Percentiles rank a stretch among this genome's conserved stretches.
Evolutionary conservation across 2,888 invertebrate genomes (phyloP).

Genomic region (Acleris laterana): DNA sequence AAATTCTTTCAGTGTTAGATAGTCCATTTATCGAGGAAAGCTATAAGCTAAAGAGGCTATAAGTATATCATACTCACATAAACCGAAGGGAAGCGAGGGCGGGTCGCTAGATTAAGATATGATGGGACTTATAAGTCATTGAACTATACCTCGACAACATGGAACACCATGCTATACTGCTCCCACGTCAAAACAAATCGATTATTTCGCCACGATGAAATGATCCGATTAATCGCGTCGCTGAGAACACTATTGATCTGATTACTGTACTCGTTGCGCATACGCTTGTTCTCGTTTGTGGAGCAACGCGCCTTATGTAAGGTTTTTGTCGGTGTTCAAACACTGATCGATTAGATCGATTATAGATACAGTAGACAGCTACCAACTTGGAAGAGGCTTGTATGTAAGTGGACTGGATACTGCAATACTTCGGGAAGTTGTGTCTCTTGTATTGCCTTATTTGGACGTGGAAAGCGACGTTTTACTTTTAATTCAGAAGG

Average conservation of each 20-base stretch:
- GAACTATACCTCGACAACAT: not conserved
- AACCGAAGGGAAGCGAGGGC: no score
- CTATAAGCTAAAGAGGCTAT: no score
- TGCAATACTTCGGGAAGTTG: no score
- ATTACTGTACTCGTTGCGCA: slow-evolving; percentile 26
- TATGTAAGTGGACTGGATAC: no score
- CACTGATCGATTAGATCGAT: slow-evolving; percentile 26
- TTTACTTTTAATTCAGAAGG: no score
- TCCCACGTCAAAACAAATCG: slow-evolving; percentile 35
- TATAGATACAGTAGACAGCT: not conserved
- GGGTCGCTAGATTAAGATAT: no score
- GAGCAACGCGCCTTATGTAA: slow-evolving; percentile 25
- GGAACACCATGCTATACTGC: not conserved
- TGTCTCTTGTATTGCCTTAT: no score
- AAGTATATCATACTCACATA: no score
- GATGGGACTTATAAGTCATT: not conserved
- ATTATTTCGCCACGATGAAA: slow-evolving; percentile 35
- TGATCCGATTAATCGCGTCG: slow-evolving; percentile 31
- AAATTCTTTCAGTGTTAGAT: no score
- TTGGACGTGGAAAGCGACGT: no score
- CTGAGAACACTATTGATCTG: slow-evolving; percentile 35
- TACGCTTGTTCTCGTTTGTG: slow-evolving; percentile 17
- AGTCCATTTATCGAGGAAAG: no score
- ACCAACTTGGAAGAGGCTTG: no score
- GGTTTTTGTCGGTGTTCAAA: slow-evolving; percentile 23